Base-by-base conservation (phyloP, 2,888 invertebrate genomes). In the Sarcophaga caerulescens region DNA sequence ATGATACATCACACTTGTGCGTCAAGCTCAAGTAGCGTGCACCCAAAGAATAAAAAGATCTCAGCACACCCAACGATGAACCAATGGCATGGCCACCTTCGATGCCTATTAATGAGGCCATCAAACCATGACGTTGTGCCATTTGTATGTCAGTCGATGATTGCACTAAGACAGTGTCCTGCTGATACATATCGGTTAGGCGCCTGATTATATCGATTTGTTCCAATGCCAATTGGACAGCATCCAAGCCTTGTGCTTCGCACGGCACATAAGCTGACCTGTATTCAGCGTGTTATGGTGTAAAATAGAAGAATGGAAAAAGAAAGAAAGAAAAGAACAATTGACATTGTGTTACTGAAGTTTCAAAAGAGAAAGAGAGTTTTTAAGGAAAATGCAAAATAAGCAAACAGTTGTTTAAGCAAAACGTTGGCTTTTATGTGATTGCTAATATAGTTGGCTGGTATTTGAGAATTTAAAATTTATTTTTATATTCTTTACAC, bases 31-130 rank as follows among this genome's bases (percentile, higher is more conserved):
- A 95, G 93, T 98, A 98, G 35, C 96, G 95, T 80, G 97, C 98
- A 62, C 98, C 98, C 74, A 98, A 94, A 87, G 97, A 96, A 93
- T 98, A 98, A 93, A 98, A 97, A 89, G 97, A 97, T 88, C 98
- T 95, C 86, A 98, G 94, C 77, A 97, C 97, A 23, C 97, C 97
- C 89, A 98, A 94, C 71, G 98, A 98, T 91, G 97, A 97, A 88
- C 98, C 98, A 76, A 98, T 95, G 47, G 97, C 96, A 93, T 98
- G 98, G 10, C 98, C 98, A 57, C 98, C 98, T 94, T 98, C 98
- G 66, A 98, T 96, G 35, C 98, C 98, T 89, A 98, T 97, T 90
- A 98, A 94, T 88, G 98, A 98, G 62, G 97, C 98, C 88, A 98
- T 96, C 90, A 96, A 95, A 12, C 97, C 97, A 70, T 95, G 95